These are phyloP conservation scores for Lycia hirtaria DNA, from an alignment of 2,888 invertebrate genomes.

Conservation along the genomic window DNA sequence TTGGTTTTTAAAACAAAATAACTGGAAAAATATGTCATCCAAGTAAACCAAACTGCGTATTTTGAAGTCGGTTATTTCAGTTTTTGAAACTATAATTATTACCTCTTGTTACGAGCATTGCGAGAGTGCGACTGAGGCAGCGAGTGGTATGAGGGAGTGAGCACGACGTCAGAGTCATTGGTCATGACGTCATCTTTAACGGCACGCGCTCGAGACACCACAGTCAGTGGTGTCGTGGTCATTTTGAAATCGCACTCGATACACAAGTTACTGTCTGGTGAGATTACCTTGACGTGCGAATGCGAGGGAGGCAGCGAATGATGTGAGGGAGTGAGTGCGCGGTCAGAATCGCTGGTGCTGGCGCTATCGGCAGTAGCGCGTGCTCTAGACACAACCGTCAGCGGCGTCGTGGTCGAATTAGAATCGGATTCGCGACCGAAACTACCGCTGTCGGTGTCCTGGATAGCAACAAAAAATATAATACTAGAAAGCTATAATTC, in stretches of 20 bases:
- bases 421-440: conserved; percentile 92
- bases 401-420: conserved; percentile 90
- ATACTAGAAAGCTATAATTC: too few species aligned
- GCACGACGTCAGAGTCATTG: too few species aligned
- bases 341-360: conserved; percentile 85
- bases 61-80: too few species aligned
- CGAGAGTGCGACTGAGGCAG: too few species aligned
- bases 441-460: conserved; percentile 85
- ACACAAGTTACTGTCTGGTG: neutral
- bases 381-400: conserved; percentile 88
- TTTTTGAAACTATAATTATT: too few species aligned
- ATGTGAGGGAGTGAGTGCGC: conserved; percentile 81
- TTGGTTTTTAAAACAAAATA: too few species aligned
- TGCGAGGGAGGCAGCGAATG: conserved; percentile 58
- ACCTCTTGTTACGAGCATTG: too few species aligned
- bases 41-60: too few species aligned
- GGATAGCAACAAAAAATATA: conserved; percentile 14
- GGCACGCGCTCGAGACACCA: too few species aligned
- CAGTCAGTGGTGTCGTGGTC: neutral
- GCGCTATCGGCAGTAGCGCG: conserved; percentile 71
- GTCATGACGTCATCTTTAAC: too few species aligned
- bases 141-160: too few species aligned
- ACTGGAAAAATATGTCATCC: too few species aligned
- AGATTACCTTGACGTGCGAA: conserved; percentile 40
- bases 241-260: neutral